Conservation (phyloP, 2,113 vertebrate species). For the Salvelinus alpinus region DNA sequence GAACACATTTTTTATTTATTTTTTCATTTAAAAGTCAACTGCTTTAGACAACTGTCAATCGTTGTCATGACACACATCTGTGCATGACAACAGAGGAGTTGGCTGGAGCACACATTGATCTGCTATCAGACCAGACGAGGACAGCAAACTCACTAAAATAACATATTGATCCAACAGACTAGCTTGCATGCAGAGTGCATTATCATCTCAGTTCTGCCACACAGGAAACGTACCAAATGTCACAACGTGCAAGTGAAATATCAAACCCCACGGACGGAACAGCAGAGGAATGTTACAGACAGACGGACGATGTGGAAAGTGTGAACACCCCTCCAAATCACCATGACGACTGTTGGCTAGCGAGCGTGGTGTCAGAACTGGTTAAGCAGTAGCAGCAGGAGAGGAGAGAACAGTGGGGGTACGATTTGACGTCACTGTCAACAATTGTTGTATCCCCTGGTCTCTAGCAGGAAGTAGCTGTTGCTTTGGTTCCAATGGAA, state of each 20-base stretch:
- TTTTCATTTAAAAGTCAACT: too few species aligned
- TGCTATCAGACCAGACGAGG: too few species aligned
- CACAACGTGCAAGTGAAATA: not conserved
- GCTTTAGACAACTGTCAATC: too few species aligned
- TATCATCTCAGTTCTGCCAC: too few species aligned
- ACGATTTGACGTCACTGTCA: not conserved
- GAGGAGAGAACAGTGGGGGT: not conserved
- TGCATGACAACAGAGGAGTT: too few species aligned
- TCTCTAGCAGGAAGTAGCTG: constrained; percentile 6
- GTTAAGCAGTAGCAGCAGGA: not conserved
- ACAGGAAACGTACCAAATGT: not conserved
- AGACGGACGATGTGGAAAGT: not conserved
- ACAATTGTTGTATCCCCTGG: not conserved
- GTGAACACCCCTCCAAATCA: constrained; percentile 12
- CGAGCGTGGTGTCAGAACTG: constrained; percentile 10
- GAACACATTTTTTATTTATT: too few species aligned
- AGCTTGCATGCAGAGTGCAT: too few species aligned
- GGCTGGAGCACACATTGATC: too few species aligned
- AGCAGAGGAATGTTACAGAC: not conserved
- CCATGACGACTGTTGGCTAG: constrained; percentile 34
- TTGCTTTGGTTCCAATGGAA: constrained; percentile 10
- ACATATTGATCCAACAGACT: too few species aligned
- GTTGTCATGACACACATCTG: too few species aligned
- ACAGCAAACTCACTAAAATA: too few species aligned
- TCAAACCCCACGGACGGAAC: not conserved